Conservation (phyloP, 2,888 invertebrate genomes). For the Cylindroiulus punctatus region DNA sequence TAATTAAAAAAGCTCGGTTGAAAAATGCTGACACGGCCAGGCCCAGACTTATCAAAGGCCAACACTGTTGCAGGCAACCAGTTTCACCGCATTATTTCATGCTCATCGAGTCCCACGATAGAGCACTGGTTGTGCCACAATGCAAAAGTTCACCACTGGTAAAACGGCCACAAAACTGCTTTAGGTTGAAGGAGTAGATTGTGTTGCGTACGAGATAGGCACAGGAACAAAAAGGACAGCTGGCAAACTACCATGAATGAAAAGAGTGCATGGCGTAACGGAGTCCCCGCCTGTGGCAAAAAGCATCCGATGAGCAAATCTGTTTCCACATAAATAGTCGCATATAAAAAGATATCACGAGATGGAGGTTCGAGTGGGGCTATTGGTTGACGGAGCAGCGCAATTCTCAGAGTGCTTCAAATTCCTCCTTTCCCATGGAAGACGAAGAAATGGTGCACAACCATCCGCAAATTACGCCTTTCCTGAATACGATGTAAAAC, state of each 20-base stretch:
- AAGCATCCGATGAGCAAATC: conserved; percentile 37
- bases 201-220: conserved; percentile 38
- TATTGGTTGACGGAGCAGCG: conserved; percentile 20
- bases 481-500: background rate
- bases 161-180: background rate
- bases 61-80: conserved; percentile 5
- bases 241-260: conserved; percentile 23
- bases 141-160: background rate
- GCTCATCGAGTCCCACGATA: background rate
- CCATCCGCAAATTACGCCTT: conserved; percentile 20
- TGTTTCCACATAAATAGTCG: conserved; percentile 42
- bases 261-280: conserved; percentile 3
- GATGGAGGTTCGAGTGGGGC: conserved; percentile 23
- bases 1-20: conserved; percentile 7
- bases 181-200: background rate
- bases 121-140: background rate
- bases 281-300: conserved; percentile 9
- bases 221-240: conserved; percentile 28
- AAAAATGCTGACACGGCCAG: background rate
- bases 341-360: conserved; percentile 42
- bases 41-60: conserved; percentile 12
- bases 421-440: conserved; percentile 28
- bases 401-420: conserved; percentile 28
- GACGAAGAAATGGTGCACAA: conserved; percentile 38
- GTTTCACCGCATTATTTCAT: background rate